A percentile compares a stretch with the other conserved stretches of the same genome.
Conservation (phyloP, 92 coral and sea anemone genomes). For the Zoanthus sansibaricus region DNA sequence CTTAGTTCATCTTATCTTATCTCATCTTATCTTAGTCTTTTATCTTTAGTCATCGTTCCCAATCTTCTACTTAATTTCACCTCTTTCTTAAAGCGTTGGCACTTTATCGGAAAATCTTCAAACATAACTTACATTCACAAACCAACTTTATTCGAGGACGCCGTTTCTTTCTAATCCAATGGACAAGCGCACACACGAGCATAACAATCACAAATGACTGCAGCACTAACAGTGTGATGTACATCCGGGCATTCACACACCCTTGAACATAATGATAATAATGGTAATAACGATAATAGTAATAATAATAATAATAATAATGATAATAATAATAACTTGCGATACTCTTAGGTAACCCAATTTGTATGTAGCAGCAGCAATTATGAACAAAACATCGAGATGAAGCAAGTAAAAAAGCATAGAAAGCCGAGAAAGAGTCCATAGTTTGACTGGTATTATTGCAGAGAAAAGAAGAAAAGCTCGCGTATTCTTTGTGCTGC, state of each 20-base stretch:
- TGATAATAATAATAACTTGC: no score
- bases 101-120: background rate
- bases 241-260: slow-evolving; percentile 40
- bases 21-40: background rate
- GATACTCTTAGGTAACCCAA: no score
- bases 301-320: no score
- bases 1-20: background rate
- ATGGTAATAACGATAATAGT: no score
- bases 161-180: slow-evolving; percentile 53
- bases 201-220: slow-evolving; percentile 40
- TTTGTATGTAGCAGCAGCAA: no score
- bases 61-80: background rate
- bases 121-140: slow-evolving; percentile 26
- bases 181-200: slow-evolving; percentile 50
- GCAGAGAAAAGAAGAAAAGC: no score
- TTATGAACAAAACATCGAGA: no score
- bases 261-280: background rate
- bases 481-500: no score
- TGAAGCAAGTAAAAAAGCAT: no score
- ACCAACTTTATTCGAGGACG: slow-evolving; percentile 14
- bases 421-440: no score
- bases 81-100: no score
- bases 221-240: slow-evolving; percentile 50
- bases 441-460: no score
- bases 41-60: background rate